Evolutionary conservation across 1,140 invertebrate species (phyloP), one percentile per base, ranked within the genome.

Genomic region (Platyura marginata): DNA sequence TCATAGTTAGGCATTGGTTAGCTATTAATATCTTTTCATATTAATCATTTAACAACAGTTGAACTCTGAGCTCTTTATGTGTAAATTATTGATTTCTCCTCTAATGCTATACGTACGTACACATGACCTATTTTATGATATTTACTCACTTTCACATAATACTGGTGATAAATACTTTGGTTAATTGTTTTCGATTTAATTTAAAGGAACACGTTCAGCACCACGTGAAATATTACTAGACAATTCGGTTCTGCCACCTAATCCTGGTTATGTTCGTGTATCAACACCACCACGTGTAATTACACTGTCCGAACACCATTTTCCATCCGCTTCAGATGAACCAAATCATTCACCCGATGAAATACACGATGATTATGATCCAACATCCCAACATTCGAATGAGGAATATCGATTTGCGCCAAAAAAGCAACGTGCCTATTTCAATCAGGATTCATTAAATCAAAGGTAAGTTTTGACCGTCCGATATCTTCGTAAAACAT

Each of bases 171-270:
- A 15, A 3, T n/a, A 34, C 16, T 34, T 29, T 13, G 25, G 25
- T 8, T 29, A 8, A 36, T 38, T 21, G 18, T 21, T 4, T 3
- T 38, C n/a, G 3, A 18, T 38, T 48, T 43, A 11, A 45, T 41
- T 53, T 49, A 23, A 49, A 68, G 81, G 83, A 19, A 79, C 80
- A 29, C 77, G 75, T 58, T 81, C 82, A 35, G 73, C 82, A 10
- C 83, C 84, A 3, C 67, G 81, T 46, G 87, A 90, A 68, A 79
- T 90, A 21, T 72, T 77, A 50, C 65, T 88, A 53, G 87, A 90
- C 54, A 83, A 86, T 69, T 74, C 78, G 21, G 71, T 83, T 40
- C 61, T 84, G 53, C 73, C 77, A 44, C 73, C 77, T 43, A 77
- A 84, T 49, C 74, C 76, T 23, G 72, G 72, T 20, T 68, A 76